phyloP scores from a whole-genome alignment of 2,888 invertebrate species.

The Clanis bilineata region DNA sequence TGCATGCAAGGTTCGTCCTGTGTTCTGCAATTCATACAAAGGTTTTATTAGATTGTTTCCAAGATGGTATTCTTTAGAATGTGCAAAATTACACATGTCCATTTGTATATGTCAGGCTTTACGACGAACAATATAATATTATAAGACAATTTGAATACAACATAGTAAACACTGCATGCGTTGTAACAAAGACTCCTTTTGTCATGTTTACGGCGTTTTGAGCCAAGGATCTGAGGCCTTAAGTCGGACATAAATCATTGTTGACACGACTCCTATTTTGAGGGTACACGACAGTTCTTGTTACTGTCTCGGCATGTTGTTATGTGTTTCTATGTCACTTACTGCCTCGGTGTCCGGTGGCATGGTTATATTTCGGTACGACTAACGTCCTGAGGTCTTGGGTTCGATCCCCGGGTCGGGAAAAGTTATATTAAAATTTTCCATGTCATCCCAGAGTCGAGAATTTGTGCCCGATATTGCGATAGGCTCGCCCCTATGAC shows the following conservation, averaged over 20 bases:
- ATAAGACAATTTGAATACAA: constrained; percentile 12
- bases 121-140: constrained; percentile 14
- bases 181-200: constrained; percentile 31
- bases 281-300: constrained; percentile 44
- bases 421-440: too few relatives aligned
- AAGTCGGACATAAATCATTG: constrained; percentile 44
- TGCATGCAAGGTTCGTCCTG: background rate
- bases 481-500: too few relatives aligned
- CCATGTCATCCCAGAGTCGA: too few relatives aligned
- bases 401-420: too few relatives aligned
- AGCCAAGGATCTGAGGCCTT: constrained; percentile 44
- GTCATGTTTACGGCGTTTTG: constrained; percentile 41
- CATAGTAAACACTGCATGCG: background rate
- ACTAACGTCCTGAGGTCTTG: too few relatives aligned
- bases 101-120: constrained; percentile 3
- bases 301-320: constrained; percentile 19
- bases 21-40: constrained; percentile 1
- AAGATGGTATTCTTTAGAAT: constrained; percentile 5
- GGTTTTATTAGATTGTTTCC: constrained; percentile 9
- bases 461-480: too few relatives aligned
- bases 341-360: background rate
- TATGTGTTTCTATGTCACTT: background rate
- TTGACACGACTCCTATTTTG: constrained; percentile 52
- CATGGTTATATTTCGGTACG: too few relatives aligned
- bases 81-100: constrained; percentile 4